Base-by-base conservation (phyloP, 2,888 invertebrate genomes). In the Phytoseiulus persimilis region DNA sequence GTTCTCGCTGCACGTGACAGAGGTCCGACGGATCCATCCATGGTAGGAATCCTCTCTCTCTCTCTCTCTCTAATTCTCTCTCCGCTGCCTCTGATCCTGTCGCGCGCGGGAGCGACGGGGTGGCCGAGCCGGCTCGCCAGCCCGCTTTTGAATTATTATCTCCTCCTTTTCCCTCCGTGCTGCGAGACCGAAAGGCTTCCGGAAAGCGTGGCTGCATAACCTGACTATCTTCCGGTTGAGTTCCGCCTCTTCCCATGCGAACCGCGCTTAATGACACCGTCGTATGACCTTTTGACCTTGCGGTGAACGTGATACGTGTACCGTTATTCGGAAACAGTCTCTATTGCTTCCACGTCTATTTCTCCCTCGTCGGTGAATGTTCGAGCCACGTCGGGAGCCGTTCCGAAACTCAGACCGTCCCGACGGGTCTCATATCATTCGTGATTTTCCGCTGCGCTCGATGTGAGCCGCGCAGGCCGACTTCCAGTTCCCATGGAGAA, bases 151-250 rank as follows among this genome's bases (percentile, higher is more conserved):
- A 65, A 65, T 23, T 65, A 65, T 65, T 65, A 65, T 65, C 65
- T 65, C 18, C 18, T 65, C 65, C 65, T 65, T 65, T 18, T 23
- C 18, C 65, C 65, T 2, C 2, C 65, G 65, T 65, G 18, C 65
- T 23, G 65, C 65, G 65, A 65, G 28, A 23, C 65, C 65, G 65
- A 65, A 65, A 65, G 65, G 65, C 65, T 65, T 65, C 65, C 65
- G 65, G 65, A 65, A 65, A 65, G 65, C 65, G 65, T 28, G 65
- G 65, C 65, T 65, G 65, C 65, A 65, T 65, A 65, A 65, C 23
- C 65, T 65, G 65, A 65, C 65, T 65, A 65, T 65, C 65, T 65
- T 65, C 65, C 65, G 65, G 65, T 65, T 65, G 65, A 65, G 65
- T 65, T 65, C 65, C 65, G 65, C 65, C 65, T 65, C 65, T 65